Percentiles rank a stretch among this genome's conserved stretches.
These are phyloP conservation scores for Sylvilagus floridanus DNA, from an alignment of 2,797 vertebrate genomes.

Conservation along the genomic window DNA sequence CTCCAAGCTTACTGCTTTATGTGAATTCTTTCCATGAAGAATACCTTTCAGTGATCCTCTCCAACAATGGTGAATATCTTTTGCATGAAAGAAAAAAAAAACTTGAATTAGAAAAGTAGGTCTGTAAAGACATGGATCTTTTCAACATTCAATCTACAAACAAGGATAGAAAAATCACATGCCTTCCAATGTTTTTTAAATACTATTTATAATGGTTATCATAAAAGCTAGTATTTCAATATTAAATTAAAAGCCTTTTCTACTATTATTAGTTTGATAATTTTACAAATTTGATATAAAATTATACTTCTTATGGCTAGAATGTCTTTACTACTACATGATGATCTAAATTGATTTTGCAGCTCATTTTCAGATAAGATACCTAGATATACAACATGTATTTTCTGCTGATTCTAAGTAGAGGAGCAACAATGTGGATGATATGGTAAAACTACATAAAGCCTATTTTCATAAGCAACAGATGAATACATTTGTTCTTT, in stretches of 20 bases:
- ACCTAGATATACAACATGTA: background rate
- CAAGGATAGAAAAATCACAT: background rate
- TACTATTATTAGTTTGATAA: background rate
- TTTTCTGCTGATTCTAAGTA: background rate
- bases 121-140: background rate
- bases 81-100: background rate
- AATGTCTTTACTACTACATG: background rate
- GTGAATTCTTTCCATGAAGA: slow-evolving; percentile 90
- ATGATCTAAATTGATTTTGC: background rate
- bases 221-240: background rate
- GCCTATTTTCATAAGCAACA: background rate
- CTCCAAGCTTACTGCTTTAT: slow-evolving; percentile 91
- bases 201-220: background rate
- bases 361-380: background rate
- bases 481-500: background rate
- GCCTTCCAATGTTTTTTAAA: background rate
- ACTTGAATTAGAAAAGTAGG: background rate
- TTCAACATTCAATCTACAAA: background rate
- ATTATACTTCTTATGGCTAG: background rate
- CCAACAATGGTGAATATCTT: slow-evolving; percentile 91
- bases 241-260: background rate
- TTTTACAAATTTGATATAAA: background rate
- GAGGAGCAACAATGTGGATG: background rate
- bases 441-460: background rate
- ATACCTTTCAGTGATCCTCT: slow-evolving; percentile 92